These are phyloP conservation scores for Mixornis gularis DNA, from an alignment of 2,113 vertebrate genomes.

Conservation along the genomic window DNA sequence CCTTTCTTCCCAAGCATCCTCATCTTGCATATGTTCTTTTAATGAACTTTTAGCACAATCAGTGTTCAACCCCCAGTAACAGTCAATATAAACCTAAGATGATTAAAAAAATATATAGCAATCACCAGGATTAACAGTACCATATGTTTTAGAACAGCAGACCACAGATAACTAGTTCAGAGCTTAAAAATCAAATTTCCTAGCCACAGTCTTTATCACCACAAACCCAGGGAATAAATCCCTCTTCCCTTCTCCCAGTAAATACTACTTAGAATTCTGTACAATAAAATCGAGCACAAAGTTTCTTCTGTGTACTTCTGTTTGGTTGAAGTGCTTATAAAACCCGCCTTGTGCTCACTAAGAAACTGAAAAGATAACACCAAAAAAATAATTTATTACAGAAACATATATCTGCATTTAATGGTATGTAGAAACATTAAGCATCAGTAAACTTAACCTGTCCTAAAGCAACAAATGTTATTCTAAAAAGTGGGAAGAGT, in stretches of 20 bases:
- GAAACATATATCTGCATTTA: not conserved
- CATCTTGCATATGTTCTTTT: not conserved
- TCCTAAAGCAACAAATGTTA: not conserved
- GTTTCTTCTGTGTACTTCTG: not conserved
- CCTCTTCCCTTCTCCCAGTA: not conserved
- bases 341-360: not conserved
- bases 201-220: conserved; percentile 16
- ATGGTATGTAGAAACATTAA: not conserved
- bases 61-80: not conserved
- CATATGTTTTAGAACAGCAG: conserved; percentile 34
- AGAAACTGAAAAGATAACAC: not conserved
- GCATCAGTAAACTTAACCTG: not conserved
- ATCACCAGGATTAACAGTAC: conserved; percentile 44
- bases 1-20: not conserved
- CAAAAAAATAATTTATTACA: not conserved
- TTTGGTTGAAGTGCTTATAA: not conserved
- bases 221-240: not conserved
- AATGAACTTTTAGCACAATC: not conserved
- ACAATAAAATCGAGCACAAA: not conserved
- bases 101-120: conserved; percentile 35
- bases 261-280: not conserved
- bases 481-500: not conserved
- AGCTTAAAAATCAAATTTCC: conserved; percentile 54
- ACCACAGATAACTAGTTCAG: conserved; percentile 23
- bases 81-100: conserved; percentile 32